phyloP scores from a whole-genome alignment of 2,113 vertebrate genomes.

The Taurulus bubalis region DNA sequence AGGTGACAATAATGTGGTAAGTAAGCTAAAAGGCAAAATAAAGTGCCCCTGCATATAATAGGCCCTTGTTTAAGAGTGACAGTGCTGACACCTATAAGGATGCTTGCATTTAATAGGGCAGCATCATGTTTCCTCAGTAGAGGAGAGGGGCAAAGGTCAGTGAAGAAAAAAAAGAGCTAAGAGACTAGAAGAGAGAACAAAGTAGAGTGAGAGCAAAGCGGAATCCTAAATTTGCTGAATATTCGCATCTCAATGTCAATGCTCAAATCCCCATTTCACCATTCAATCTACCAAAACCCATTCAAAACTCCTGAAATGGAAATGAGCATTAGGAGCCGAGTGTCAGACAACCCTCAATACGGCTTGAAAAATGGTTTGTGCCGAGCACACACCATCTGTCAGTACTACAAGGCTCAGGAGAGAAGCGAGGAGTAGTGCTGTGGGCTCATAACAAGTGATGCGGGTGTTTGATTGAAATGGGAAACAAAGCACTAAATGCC shows the following conservation, averaged over 20 bases:
- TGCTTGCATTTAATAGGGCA: slow-evolving; percentile 37
- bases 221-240: slow-evolving; percentile 8
- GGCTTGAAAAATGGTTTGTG: slow-evolving; percentile 69
- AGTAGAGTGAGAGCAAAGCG: neutral
- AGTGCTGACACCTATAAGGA: slow-evolving; percentile 64
- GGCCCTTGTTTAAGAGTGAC: slow-evolving; percentile 60
- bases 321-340: slow-evolving; percentile 52
- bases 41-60: slow-evolving; percentile 68
- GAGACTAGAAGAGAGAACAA: neutral
- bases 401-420: slow-evolving; percentile 69
- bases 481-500: slow-evolving; percentile 86
- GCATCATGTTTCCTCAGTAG: slow-evolving; percentile 36
- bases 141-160: slow-evolving; percentile 37
- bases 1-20: slow-evolving; percentile 66
- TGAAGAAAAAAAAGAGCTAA: neutral
- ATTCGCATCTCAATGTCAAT: slow-evolving; percentile 40
- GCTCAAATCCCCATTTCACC: slow-evolving; percentile 47
- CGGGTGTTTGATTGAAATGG: slow-evolving; percentile 86
- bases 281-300: slow-evolving; percentile 46
- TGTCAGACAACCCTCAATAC: slow-evolving; percentile 43
- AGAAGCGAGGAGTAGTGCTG: slow-evolving; percentile 61
- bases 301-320: slow-evolving; percentile 52
- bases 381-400: slow-evolving; percentile 75
- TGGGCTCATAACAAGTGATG: slow-evolving; percentile 78
- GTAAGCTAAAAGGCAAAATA: slow-evolving; percentile 69